Evolutionary conservation across 2,113 vertebrate genomes (phyloP).

Genomic region (Chloropsis cyanopogon): DNA sequence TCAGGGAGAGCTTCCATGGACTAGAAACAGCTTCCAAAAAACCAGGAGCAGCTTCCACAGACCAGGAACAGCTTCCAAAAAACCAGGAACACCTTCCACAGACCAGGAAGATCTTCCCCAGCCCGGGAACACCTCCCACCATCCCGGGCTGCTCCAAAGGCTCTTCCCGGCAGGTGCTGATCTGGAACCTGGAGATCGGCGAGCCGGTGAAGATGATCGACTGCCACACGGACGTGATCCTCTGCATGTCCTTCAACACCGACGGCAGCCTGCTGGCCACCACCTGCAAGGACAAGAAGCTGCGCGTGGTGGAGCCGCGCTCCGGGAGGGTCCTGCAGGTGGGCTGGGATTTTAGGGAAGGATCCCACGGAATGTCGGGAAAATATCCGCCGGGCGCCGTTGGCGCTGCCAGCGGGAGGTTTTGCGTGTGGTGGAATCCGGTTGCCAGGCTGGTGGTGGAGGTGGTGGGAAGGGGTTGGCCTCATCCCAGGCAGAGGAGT

Average conservation of each 20-base stretch:
- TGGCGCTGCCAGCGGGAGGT: fast-evolving
- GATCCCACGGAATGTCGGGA: fast-evolving
- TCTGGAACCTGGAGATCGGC: conserved; percentile 95
- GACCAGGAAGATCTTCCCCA: fast-evolving
- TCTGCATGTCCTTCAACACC: conserved; percentile 95
- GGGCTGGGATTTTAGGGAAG: fast-evolving
- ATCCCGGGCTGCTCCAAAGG: fast-evolving
- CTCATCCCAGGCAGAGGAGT: fast-evolving
- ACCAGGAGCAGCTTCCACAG: too few species aligned
- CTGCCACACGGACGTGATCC: conserved; percentile 93
- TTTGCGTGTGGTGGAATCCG: fast-evolving
- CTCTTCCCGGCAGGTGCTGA: conserved; percentile 80
- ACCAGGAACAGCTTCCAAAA: background rate
- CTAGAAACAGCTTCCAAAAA: background rate
- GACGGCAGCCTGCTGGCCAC: conserved; percentile 94
- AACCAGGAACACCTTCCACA: fast-evolving
- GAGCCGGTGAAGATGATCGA: conserved; percentile 99
- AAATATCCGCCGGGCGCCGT: fast-evolving
- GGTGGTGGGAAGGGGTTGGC: background rate
- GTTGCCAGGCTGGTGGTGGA: fast-evolving
- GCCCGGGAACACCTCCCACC: fast-evolving
- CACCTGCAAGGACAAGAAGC: conserved; percentile 93
- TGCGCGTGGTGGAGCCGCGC: conserved; percentile 91
- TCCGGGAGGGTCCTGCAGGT: conserved; percentile 93
- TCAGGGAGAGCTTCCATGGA: background rate